A percentile compares a stretch with the other conserved stretches of the same genome.
phyloP scores from a whole-genome alignment of 2,888 invertebrate genomes.

The Nomada ruficornis region DNA sequence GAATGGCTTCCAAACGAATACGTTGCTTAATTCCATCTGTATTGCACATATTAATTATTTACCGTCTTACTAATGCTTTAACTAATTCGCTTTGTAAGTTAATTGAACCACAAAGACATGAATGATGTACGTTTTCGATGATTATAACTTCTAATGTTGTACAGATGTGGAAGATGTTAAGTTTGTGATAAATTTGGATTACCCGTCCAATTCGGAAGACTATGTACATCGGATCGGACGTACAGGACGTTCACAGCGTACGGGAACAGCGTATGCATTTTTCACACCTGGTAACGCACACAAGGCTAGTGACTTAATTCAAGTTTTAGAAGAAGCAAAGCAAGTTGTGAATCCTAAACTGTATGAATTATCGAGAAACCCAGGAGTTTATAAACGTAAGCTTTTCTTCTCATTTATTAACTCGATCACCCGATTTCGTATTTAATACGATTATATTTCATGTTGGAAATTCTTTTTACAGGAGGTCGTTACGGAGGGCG shows the following conservation, averaged over 20 bases:
- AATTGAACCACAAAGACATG: conserved; percentile 82
- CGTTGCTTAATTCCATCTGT: conserved; percentile 69
- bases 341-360: conserved; percentile 97
- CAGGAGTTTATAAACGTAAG: conserved; percentile 80
- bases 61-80: conserved; percentile 51
- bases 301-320: conserved; percentile 96
- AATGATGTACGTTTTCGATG: conserved; percentile 67
- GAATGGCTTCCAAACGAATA: not conserved
- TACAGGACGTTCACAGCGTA: conserved; percentile 96
- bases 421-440: not conserved
- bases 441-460: not conserved
- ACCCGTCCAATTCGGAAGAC: conserved; percentile 98
- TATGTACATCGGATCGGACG: conserved; percentile 99
- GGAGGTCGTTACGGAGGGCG: conserved; percentile 81
- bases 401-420: not conserved
- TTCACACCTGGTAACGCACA: conserved; percentile 96
- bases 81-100: conserved; percentile 78
- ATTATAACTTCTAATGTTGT: conserved; percentile 72
- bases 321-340: conserved; percentile 96
- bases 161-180: conserved; percentile 99
- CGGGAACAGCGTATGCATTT: conserved; percentile 98
- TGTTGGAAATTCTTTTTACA: conserved; percentile 32
- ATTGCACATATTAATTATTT: conserved; percentile 54
- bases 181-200: conserved; percentile 99
- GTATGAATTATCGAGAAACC: conserved; percentile 88